Percentiles rank a stretch among this genome's conserved stretches.
Evolutionary conservation across 2,113 vertebrate genomes (phyloP).

Genomic region (Tiliqua scincoides): DNA sequence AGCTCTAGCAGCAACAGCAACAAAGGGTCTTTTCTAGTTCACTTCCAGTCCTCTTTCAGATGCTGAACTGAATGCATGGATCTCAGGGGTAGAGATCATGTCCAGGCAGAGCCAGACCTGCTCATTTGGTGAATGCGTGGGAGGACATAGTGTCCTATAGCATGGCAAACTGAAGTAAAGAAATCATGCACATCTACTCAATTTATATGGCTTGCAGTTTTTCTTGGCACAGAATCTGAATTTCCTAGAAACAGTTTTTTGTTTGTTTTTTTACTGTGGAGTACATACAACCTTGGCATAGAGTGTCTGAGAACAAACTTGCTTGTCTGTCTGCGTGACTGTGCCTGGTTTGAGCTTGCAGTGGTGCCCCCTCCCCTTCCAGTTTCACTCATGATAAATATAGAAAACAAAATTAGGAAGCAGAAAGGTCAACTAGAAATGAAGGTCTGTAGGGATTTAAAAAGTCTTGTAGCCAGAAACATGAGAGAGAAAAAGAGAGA

Average conservation of each 20-base stretch:
- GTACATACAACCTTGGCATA: neutral
- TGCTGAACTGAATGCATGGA: too few relatives aligned
- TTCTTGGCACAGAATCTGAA: neutral
- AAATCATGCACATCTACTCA: neutral
- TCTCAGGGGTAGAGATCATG: too few relatives aligned
- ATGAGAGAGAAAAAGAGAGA: too few relatives aligned
- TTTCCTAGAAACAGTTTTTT: neutral
- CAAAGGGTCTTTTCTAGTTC: too few relatives aligned
- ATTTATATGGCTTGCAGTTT: neutral
- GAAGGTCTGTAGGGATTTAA: neutral
- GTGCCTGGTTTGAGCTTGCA: too few relatives aligned
- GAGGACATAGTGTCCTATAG: too few relatives aligned
- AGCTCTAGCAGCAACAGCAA: too few relatives aligned
- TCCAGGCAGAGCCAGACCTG: too few relatives aligned
- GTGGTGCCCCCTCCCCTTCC: neutral
- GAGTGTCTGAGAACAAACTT: neutral
- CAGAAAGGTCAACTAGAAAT: neutral
- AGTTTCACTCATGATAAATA: neutral
- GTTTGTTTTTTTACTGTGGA: neutral
- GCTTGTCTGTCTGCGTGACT: neutral
- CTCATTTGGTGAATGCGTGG: too few relatives aligned
- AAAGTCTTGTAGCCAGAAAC: neutral
- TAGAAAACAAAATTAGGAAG: neutral
- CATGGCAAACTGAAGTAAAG: too few relatives aligned
- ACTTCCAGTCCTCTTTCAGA: too few relatives aligned